Percentiles rank a stretch among this genome's conserved stretches.
Evolutionary conservation across 2,888 invertebrate genomes (phyloP).

Genomic region (Machimus rusticus): DNA sequence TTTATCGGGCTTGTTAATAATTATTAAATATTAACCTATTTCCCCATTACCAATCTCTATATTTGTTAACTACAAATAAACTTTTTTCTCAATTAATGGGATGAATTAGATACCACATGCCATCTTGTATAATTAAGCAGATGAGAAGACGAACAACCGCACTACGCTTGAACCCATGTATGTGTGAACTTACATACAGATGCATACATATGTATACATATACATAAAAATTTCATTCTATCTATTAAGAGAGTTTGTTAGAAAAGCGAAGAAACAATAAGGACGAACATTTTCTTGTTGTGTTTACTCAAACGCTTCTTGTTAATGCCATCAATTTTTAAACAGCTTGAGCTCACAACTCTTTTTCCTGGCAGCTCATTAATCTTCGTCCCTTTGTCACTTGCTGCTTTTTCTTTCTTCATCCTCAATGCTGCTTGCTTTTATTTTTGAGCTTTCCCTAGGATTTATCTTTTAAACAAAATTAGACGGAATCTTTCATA

Average conservation of each 20-base stretch:
- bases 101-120: too few species aligned
- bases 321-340: neutral
- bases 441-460: neutral
- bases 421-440: neutral
- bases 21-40: too few species aligned
- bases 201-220: neutral
- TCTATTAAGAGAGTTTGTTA: neutral
- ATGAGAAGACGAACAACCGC: too few species aligned
- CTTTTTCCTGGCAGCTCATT: neutral
- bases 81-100: too few species aligned
- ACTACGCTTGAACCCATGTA: too few species aligned
- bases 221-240: neutral
- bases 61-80: too few species aligned
- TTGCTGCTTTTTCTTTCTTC: neutral
- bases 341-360: neutral
- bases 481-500: neutral
- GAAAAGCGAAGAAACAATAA: neutral
- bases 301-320: neutral
- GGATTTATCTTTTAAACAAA: neutral
- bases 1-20: too few species aligned
- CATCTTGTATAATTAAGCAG: too few species aligned
- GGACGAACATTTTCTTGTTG: neutral
- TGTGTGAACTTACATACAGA: too few species aligned
- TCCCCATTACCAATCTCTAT: too few species aligned
- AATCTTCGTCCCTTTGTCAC: neutral